These are phyloP conservation scores for Netelia melanura DNA, from an alignment of 2,888 invertebrate genomes.

Conservation along the genomic window DNA sequence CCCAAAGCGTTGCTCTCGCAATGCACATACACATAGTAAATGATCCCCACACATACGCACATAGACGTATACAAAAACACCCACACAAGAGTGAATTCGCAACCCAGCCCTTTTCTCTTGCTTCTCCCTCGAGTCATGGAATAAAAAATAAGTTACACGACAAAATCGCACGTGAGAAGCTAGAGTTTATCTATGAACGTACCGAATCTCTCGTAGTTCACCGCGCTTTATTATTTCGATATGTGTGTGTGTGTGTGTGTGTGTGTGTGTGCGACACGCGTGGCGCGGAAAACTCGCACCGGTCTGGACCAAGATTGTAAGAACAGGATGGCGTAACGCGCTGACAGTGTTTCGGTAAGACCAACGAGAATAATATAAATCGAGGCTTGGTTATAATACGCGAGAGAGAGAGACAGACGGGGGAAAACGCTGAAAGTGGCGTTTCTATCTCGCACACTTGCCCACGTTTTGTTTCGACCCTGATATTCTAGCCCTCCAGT, in stretches of 20 bases:
- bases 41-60: slow-evolving; percentile 43
- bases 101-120: slow-evolving; percentile 33
- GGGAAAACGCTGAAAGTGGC: slow-evolving; percentile 25
- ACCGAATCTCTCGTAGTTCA: slow-evolving; percentile 2
- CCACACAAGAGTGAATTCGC: slow-evolving; percentile 2
- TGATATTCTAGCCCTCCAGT: slow-evolving; percentile 49
- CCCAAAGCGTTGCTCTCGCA: slow-evolving; percentile 57
- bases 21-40: slow-evolving; percentile 9
- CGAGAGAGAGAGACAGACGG: neutral
- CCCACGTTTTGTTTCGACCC: slow-evolving; percentile 36
- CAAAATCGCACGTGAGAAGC: slow-evolving; percentile 6
- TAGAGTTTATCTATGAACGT: slow-evolving; percentile 25
- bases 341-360: slow-evolving; percentile 4
- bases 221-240: neutral
- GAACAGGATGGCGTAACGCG: neutral
- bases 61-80: slow-evolving; percentile 7
- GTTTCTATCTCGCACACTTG: slow-evolving; percentile 7
- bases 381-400: slow-evolving; percentile 10
- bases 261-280: no score
- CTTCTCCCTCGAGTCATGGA: neutral
- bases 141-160: slow-evolving; percentile 49
- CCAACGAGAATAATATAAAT: slow-evolving; percentile 33
- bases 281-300: neutral
- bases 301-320: neutral
- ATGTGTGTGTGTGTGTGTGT: no score